Conservation (phyloP, 2,797 vertebrate species). For the Micrastur ruficollis region DNA sequence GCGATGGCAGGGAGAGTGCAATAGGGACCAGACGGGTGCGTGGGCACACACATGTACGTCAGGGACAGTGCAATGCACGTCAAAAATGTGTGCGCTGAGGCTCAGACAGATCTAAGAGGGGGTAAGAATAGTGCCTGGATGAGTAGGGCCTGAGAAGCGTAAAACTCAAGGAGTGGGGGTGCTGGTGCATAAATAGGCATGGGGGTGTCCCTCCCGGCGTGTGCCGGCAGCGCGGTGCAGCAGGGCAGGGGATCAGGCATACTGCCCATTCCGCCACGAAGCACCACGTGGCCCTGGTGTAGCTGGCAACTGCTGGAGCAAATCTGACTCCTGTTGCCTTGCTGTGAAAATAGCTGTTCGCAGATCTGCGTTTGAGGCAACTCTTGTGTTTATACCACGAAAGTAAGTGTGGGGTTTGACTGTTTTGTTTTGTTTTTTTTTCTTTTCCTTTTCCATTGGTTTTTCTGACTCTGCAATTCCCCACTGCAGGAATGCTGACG, state of each 20-base stretch:
- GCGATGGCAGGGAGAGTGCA: background rate
- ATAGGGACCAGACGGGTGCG: background rate
- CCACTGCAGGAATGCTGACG: background rate
- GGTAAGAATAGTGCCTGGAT: rapidly evolving
- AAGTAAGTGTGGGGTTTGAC: background rate
- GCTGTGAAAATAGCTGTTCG: background rate
- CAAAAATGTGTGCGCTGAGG: background rate
- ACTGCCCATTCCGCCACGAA: rapidly evolving
- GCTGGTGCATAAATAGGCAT: rapidly evolving
- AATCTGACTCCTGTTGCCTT: background rate
- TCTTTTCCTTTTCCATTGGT: rapidly evolving
- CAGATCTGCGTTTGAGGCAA: background rate
- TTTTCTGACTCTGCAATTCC: background rate
- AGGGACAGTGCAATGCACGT: rapidly evolving
- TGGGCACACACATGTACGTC: rapidly evolving
- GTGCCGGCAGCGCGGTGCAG: background rate
- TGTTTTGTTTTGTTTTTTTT: background rate
- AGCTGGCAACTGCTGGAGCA: background rate
- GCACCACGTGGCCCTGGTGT: rapidly evolving
- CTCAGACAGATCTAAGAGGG: rapidly evolving
- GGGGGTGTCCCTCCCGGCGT: rapidly evolving
- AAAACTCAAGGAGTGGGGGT: background rate
- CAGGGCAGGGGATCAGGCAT: background rate
- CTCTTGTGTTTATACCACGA: background rate
- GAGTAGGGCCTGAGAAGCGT: background rate